Evolutionary conservation across 2,797 vertebrate genomes (phyloP), one percentile per base, ranked within the genome.

Genomic region (Phataginus tricuspis): DNA sequence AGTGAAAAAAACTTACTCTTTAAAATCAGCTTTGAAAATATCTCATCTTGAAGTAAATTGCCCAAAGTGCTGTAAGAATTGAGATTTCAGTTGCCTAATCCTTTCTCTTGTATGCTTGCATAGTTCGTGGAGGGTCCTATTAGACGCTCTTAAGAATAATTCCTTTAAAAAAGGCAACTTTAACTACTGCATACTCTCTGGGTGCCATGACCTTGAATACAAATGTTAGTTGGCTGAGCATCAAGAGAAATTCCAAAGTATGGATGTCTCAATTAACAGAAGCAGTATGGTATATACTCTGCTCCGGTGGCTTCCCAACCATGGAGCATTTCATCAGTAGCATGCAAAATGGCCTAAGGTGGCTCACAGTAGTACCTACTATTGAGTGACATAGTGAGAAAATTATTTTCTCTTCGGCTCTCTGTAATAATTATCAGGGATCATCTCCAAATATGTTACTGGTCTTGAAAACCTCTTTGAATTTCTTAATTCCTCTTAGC

Each of bases 11-110:
- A 9, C 14, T 83, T 53, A 69, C 23, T 37, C 79, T 94, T 49
- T 10, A 74, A 86, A 95, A 64, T 49, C 59, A 93, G 27, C 37
- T 59, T 94, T 84, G 34, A 86, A 96, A 71, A 75, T n/a, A 45
- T 64, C 75, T 25, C 61, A 66, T 92, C 34, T 64, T 85, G 12
- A 80, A n/a, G n/a, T 85, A 61, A 74, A 74, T 64, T 71, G 85
- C 39, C 55, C 39, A 71, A 97, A 89, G 92, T 63, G 1, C 15
- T 80, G 0, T 27, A 49, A 85, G 42, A 61, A 63, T 18, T 55
- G 27, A 80, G 45, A 31, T 42, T 75, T 90, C 25, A 57, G 11
- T 72, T 15, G 34, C 4, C 9, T 77, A 19, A 18, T 45, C 7
- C 27, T 92, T 59, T 95, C 42, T 78, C 23, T 82, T 91, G 66